phyloP scores from a whole-genome alignment of 2,888 invertebrate genomes.

The Xanthorhoe designata region DNA sequence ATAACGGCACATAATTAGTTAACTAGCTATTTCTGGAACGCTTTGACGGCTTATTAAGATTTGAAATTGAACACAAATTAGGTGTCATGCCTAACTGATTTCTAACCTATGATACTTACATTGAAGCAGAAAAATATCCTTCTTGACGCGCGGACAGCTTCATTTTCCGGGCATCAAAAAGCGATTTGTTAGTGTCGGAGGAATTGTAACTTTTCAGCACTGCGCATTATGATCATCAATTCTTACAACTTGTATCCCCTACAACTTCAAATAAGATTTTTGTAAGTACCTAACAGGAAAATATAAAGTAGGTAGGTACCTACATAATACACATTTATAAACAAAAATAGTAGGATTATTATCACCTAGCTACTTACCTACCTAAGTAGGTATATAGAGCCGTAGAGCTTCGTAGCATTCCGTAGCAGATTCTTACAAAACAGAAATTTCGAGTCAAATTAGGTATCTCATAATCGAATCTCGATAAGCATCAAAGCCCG shows the following conservation, averaged over 20 bases:
- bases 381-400: too few relatives aligned
- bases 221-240: slow-evolving; percentile 28
- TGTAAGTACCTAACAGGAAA: too few relatives aligned
- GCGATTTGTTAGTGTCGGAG: slow-evolving; percentile 62
- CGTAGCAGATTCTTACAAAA: not conserved
- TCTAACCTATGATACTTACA: slow-evolving; percentile 61
- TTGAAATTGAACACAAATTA: slow-evolving; percentile 84
- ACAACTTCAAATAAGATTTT: not conserved
- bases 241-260: not conserved
- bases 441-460: too few relatives aligned
- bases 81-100: slow-evolving; percentile 81
- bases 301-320: too few relatives aligned
- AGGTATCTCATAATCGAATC: too few relatives aligned
- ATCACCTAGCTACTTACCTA: too few relatives aligned
- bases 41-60: slow-evolving; percentile 85
- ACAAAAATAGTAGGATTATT: too few relatives aligned
- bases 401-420: slow-evolving; percentile 2
- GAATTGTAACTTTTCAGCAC: slow-evolving; percentile 37
- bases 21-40: slow-evolving; percentile 77
- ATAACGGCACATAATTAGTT: slow-evolving; percentile 78
- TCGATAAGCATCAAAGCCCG: not conserved
- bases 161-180: slow-evolving; percentile 81
- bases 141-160: slow-evolving; percentile 71
- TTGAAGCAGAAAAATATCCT: slow-evolving; percentile 67
- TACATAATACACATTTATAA: too few relatives aligned